Base-by-base conservation (phyloP, 2,113 vertebrate genomes). In the Alligator sinensis region DNA sequence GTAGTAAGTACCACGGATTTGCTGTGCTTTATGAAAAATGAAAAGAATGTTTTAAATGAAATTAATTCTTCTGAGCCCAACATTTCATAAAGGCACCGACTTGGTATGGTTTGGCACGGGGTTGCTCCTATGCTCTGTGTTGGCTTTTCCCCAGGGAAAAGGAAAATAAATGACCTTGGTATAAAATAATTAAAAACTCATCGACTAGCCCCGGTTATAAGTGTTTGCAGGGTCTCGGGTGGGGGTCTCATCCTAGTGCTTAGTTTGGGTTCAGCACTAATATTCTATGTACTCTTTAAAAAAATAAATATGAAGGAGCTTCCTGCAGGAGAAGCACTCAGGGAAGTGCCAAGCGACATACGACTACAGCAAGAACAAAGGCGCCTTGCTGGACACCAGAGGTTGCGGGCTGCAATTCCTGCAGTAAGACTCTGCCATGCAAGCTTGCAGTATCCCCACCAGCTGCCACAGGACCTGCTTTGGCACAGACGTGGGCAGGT, bases 21-120 rank as follows among this genome's bases (percentile, higher is more conserved):
- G 97, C 97, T 97, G 97, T 92, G 97, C 97, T 98, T 98, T 93
- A 72, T 87, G 97, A 98, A 97, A 97, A 98, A 98, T 94, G 97
- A 98, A 60, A 98, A 98, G 98, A 98, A 98, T 98, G 97, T 96
- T 98, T 98, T 97, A 97, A 97, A 97, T 94, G 97, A 98, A 98
- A 98, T 96, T 95, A 95, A 96, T 98, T 98, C 95, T 96, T 96
- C 97, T 84, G 17, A 97, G 88, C 93, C 95, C 92, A 93, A 90
- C 86, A 19, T 95, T 97, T 98, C 97, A 97, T 97, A 95, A 94
- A 96, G 96, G 96, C 25, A 54, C 97, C 96, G 94, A 94, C 96
- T 18, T 87, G 94, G 96, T 93, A 96, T 2, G 21, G 95, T 80
- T 93, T 95, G 96, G 93, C 88, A 90, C 24, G 4, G 64, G 85